Evolutionary conservation across 2,888 invertebrate species (phyloP), one percentile per base, ranked within the genome.

Genomic region (Diarsia rubi): DNA sequence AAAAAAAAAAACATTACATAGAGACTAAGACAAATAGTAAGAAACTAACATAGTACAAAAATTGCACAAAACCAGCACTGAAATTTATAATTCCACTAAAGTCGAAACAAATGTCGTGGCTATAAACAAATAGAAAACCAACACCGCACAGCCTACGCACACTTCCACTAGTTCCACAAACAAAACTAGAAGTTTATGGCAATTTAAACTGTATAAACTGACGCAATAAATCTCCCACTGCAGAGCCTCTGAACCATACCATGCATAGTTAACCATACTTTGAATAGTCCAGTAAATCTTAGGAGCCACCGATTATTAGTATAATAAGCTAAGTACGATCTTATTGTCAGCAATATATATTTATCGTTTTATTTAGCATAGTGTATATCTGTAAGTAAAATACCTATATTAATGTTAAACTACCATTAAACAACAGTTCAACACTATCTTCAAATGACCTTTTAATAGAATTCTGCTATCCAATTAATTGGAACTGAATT

Each of bases 301-400:
- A 16, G 14, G 27, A 24, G 27, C 68, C 64, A 65, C 16, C 54
- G 64, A 82, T 77, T 82, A 78, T 80, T 67, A 64, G 21, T 68
- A n/a, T n/a, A n/a, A n/a, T n/a, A n/a, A n/a, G n/a, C n/a, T 54
- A 14, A 54, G 59, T 44, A 60, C 59, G 24, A 67, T 47, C 52
- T 72, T 67, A 72, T 82, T 82, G 63, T 47, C 66, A n/a, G 31
- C n/a, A n/a, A 19, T 49, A 27, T 49, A 27, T 66, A 74, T 75
- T 81, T 75, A 79, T 79, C 12, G 66, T 70, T 79, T 65, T 75
- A n/a, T 70, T 81, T 70, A 42, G 27, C 74, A 70, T 83, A 73
- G 45, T 19, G 9, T 31, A n/a, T n/a, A n/a, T 57, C 52, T 64
- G 6, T 31, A 54, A 19, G n/a, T n/a, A n/a, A 6, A 42, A 62